Evolutionary conservation across 2,888 invertebrate species (phyloP).

Genomic region (Zaprionus lineosus): DNA sequence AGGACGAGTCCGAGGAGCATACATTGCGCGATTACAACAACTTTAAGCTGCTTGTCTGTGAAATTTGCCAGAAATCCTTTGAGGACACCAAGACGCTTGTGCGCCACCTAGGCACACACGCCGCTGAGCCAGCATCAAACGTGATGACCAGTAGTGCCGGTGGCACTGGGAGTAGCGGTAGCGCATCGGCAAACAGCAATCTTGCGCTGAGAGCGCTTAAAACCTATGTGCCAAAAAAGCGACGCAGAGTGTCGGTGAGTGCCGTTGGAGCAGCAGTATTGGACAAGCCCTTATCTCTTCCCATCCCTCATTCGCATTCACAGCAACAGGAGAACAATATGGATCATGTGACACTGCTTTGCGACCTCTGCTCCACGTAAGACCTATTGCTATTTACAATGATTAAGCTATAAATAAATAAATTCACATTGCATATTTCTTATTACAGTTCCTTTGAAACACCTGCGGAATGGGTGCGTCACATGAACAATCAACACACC

Average conservation of each 20-base stretch:
- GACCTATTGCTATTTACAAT: slow-evolving; percentile 12
- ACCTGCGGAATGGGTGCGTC: slow-evolving; percentile 93
- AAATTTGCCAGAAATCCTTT: slow-evolving; percentile 92
- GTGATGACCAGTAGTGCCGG: slow-evolving; percentile 31
- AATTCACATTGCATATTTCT: not conserved
- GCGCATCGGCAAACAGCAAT: slow-evolving; percentile 36
- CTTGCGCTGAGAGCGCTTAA: slow-evolving; percentile 64
- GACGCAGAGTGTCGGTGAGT: slow-evolving; percentile 85
- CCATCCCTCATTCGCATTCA: slow-evolving; percentile 46
- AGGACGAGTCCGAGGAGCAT: slow-evolving; percentile 65
- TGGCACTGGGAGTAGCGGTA: slow-evolving; percentile 33
- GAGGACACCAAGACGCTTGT: slow-evolving; percentile 92
- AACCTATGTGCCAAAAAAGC: slow-evolving; percentile 82
- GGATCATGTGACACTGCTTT: slow-evolving; percentile 89
- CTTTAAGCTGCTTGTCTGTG: slow-evolving; percentile 91
- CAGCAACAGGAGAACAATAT: slow-evolving; percentile 85
- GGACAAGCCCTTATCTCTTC: slow-evolving; percentile 45
- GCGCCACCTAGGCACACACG: slow-evolving; percentile 91
- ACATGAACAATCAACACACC: slow-evolving; percentile 92
- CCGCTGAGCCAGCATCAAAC: slow-evolving; percentile 83
- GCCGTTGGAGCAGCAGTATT: slow-evolving; percentile 42
- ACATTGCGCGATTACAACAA: slow-evolving; percentile 81
- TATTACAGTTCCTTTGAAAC: slow-evolving; percentile 85
- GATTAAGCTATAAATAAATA: slow-evolving; percentile 23
- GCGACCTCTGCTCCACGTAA: slow-evolving; percentile 90